Percentiles rank a stretch among this genome's conserved stretches.
Conservation (phyloP, 2,888 invertebrate species). For the Coremacera marginata region DNA sequence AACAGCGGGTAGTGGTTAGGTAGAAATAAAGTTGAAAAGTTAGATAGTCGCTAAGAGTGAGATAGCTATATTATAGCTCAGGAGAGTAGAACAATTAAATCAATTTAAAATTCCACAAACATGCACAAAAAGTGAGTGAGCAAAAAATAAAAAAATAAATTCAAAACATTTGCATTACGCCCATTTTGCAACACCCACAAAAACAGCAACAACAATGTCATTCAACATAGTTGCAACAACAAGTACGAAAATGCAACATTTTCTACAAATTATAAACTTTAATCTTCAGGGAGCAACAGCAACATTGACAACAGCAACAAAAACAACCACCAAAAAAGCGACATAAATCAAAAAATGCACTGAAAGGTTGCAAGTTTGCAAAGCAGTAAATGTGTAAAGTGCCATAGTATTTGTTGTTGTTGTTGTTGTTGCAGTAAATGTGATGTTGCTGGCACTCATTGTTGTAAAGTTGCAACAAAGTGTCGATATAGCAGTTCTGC, state of each 20-base stretch:
- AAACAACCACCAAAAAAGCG: too few species aligned
- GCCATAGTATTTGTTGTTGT: too few species aligned
- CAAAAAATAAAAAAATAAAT: not conserved
- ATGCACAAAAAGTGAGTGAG: not conserved
- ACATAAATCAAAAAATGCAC: too few species aligned
- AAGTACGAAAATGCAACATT: not conserved
- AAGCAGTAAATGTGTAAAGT: too few species aligned
- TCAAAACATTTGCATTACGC: not conserved
- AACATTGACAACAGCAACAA: not conserved
- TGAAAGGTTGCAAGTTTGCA: too few species aligned
- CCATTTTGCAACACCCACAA: not conserved
- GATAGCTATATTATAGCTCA: not conserved
- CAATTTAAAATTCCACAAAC: not conserved
- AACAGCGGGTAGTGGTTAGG: not conserved
- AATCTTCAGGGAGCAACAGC: not conserved
- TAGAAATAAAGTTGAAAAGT: not conserved
- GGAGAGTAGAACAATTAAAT: not conserved
- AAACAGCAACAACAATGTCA: too few species aligned
- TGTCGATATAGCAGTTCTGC: too few species aligned
- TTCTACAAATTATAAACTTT: conserved; percentile 11
- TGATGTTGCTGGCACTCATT: too few species aligned
- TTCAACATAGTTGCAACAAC: not conserved
- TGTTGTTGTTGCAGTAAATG: too few species aligned
- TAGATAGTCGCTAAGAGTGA: not conserved
- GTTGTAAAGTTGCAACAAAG: too few species aligned